Conservation (phyloP, 37 sponge, comb jelly and placozoan genomes). For the Hormiphora californensis region DNA sequence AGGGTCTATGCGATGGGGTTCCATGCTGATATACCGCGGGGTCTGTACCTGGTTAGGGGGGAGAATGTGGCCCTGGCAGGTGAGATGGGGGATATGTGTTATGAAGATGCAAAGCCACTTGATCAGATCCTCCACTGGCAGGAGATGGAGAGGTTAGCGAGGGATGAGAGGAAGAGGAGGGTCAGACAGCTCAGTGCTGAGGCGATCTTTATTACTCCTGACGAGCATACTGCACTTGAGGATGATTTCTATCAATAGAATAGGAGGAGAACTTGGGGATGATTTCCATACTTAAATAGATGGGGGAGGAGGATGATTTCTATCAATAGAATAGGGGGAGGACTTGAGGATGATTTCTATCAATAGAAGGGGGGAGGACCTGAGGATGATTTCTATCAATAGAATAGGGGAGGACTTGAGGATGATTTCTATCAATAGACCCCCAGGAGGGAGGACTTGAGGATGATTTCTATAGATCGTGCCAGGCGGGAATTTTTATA, state of each 20-base stretch:
- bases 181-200: neutral
- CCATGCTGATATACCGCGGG: constrained; percentile 93
- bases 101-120: neutral
- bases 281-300: no score
- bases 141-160: constrained; percentile 2
- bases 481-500: no score
- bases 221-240: constrained; percentile 16
- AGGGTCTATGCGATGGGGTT: constrained; percentile 81
- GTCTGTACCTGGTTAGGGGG: constrained; percentile 85
- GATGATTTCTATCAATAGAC: no score
- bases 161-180: constrained; percentile 41
- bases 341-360: no score
- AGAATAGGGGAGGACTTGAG: no score
- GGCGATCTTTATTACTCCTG: neutral
- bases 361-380: no score
- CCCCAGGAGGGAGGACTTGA: no score
- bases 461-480: no score
- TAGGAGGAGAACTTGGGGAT: no score
- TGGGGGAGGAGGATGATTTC: no score
- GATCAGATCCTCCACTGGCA: constrained; percentile 17
- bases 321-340: no score
- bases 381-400: constrained; percentile 48
- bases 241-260: constrained; percentile 51
- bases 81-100: constrained; percentile 58
- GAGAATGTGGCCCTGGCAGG: constrained; percentile 92